Conservation (phyloP, 2,113 vertebrate species). For the Ivindomyrus marchei region DNA sequence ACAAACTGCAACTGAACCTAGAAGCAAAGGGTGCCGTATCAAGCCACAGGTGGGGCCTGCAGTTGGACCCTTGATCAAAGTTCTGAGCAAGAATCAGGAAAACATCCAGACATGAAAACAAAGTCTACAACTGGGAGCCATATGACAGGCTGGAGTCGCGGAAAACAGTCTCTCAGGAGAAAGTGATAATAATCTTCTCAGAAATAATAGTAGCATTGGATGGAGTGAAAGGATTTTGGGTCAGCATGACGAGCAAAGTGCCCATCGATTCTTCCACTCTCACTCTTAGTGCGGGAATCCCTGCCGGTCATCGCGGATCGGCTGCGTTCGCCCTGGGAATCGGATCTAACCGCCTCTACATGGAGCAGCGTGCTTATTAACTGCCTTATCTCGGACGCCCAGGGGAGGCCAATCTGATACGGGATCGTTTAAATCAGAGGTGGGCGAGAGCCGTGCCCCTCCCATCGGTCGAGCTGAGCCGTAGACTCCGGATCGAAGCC, state of each 20-base stretch:
- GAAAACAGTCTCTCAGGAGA: neutral
- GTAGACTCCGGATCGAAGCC: neutral
- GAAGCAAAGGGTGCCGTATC: neutral
- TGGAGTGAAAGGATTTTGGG: conserved; percentile 32
- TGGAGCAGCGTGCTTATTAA: neutral
- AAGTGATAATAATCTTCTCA: neutral
- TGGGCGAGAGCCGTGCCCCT: conserved; percentile 23
- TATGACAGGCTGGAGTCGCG: neutral
- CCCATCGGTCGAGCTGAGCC: neutral
- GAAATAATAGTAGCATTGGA: neutral
- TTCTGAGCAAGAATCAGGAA: neutral
- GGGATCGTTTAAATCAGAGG: conserved; percentile 45
- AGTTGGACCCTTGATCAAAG: neutral
- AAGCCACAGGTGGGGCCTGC: neutral
- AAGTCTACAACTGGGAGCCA: neutral
- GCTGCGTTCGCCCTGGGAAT: neutral
- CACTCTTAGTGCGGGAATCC: neutral
- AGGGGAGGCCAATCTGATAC: conserved; percentile 33
- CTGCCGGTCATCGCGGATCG: neutral
- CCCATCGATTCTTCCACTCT: neutral
- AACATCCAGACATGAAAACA: neutral
- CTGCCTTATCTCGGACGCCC: conserved; percentile 24
- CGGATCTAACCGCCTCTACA: neutral
- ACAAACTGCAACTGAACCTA: neutral
- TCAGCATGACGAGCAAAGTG: conserved; percentile 31